Conservation (phyloP, 1,140 invertebrate species). For the Temnothorax nylanderi region DNA sequence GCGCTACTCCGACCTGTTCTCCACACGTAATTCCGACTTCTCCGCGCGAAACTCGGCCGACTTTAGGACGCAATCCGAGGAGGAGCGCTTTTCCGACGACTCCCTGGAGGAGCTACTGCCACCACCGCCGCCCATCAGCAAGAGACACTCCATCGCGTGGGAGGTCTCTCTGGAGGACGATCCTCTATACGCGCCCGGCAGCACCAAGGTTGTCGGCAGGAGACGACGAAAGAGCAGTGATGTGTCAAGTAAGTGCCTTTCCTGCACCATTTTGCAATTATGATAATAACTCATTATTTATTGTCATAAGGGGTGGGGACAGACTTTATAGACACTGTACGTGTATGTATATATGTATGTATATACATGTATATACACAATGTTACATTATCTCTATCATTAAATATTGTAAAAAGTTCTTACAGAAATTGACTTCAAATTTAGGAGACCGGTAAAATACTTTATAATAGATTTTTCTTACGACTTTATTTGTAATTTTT, state of each 20-base stretch:
- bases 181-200: conserved; percentile 89
- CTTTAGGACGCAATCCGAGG: conserved; percentile 86
- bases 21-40: conserved; percentile 83
- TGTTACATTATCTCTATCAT: no score
- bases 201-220: conserved; percentile 89
- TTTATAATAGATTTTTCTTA: not conserved
- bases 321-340: no score
- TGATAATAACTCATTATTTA: not conserved
- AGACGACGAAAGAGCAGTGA: conserved; percentile 86
- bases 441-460: not conserved
- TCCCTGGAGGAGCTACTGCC: conserved; percentile 91
- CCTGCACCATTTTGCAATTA: no score
- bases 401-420: not conserved
- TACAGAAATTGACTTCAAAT: not conserved
- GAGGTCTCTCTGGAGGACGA: conserved; percentile 92
- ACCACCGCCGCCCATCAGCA: conserved; percentile 87
- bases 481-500: not conserved
- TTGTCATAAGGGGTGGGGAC: no score
- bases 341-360: no score
- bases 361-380: no score
- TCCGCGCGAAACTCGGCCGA: conserved; percentile 83
- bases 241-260: conserved; percentile 84
- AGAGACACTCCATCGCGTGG: conserved; percentile 93
- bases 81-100: conserved; percentile 93
- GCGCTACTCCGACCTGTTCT: conserved; percentile 82